Evolutionary conservation across 2,797 vertebrate genomes (phyloP), one percentile per base, ranked within the genome.

Genomic region (Trachurus trachurus): DNA sequence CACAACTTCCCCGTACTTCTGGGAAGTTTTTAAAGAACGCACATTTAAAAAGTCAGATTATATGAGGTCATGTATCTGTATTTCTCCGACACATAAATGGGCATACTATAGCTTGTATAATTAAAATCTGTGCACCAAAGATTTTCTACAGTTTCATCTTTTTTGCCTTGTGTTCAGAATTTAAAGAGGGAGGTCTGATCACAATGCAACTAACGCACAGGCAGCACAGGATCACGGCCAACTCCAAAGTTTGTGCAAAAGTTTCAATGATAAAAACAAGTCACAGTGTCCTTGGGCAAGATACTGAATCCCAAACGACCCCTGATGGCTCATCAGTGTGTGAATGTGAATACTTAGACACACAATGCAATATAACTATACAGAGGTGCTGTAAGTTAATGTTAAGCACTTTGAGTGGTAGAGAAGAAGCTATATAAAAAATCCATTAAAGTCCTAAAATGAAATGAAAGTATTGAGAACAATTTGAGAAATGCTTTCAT

Each of bases 1-100:
- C 47, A 60, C 7, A 52, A 47, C 13, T 34, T 40, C 42, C 39
- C 52, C 26, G 47, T 16, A 45, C 59, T 53, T 40, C 19, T 42
- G 12, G 12, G 1, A 6, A 66, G 44, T 47, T 80, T 58, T 57
- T 47, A 19, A 74, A 77, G 54, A 56, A 58, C 62, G 66, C 62
- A 49, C 21, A 52, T 21, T 65, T 37, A 59, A 60, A 62, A 63
- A 70, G 45, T 60, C 17, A 17, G 29, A 49, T 45, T 9, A 26
- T 34, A 47, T 29, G 15, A 67, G n/a, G 26, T 63, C 31, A 68
- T 44, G n/a, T 7, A 64, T 78, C 37, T 71, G 26, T 42, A 19
- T 54, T 63, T 21, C 47, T 6, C 21, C 10, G 34, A 26, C 47
- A 70, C 16, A 19, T 61, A 71, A 57, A 39, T 34, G 8, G 7